phyloP scores from a whole-genome alignment of 1,140 invertebrate genomes.

The Cherax quadricarinatus region DNA sequence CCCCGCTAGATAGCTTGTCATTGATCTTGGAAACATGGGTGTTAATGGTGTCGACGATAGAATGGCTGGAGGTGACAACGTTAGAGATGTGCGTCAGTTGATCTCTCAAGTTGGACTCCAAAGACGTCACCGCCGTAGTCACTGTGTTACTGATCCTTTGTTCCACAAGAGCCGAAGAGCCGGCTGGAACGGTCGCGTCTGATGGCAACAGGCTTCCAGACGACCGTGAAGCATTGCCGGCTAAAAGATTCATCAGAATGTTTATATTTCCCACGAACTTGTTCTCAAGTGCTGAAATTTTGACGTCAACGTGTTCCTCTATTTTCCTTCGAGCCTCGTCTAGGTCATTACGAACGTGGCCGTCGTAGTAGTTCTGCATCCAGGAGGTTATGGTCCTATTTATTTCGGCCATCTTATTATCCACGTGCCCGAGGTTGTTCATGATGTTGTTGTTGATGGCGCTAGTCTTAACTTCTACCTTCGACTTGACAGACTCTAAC shows the following conservation, averaged over 20 bases:
- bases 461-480: not conserved
- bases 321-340: not conserved
- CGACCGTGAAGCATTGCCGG: no score
- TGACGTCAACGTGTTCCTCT: not conserved
- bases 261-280: not conserved
- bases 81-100: not conserved
- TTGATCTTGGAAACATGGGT: constrained; percentile 12
- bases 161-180: not conserved
- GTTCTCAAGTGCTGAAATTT: not conserved
- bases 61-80: not conserved
- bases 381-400: not conserved
- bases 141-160: not conserved
- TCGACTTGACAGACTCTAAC: not conserved
- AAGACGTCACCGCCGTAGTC: not conserved
- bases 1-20: not conserved
- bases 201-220: not conserved
- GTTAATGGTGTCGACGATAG: not conserved
- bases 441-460: not conserved
- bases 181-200: not conserved
- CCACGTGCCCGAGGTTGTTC: not conserved
- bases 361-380: not conserved
- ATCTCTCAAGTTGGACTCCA: not conserved
- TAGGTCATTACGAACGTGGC: not conserved
- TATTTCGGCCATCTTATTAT: not conserved
- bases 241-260: no score